Percentiles rank a stretch among this genome's conserved stretches.
These are phyloP conservation scores for Pseudolaguvia tuberculata DNA, from an alignment of 2,113 vertebrate species.

Conservation along the genomic window DNA sequence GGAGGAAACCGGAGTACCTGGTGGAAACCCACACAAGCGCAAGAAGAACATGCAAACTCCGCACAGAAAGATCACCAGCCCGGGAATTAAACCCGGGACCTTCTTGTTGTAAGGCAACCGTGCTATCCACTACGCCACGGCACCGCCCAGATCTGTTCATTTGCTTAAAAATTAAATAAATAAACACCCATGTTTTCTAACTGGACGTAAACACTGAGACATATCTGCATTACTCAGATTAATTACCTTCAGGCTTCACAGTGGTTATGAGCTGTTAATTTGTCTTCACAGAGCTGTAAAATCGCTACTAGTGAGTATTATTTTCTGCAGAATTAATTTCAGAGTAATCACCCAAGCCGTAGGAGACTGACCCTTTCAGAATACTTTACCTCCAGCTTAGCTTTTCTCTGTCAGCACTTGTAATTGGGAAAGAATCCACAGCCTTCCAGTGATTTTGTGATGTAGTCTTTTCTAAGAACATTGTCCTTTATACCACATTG, in stretches of 20 bases:
- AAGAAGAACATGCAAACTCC: too few relatives aligned
- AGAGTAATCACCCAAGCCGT: background rate
- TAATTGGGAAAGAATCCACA: background rate
- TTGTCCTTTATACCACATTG: background rate
- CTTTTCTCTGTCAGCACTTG: background rate
- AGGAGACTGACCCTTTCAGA: background rate
- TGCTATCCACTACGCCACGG: too few relatives aligned
- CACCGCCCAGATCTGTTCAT: too few relatives aligned
- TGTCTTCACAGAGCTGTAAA: slow-evolving; percentile 23
- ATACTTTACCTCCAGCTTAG: too few relatives aligned
- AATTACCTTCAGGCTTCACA: slow-evolving; percentile 29
- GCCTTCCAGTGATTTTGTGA: background rate
- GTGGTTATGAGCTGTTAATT: slow-evolving; percentile 24
- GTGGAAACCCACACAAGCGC: too few relatives aligned
- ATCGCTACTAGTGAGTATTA: slow-evolving; percentile 10
- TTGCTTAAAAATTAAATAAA: too few relatives aligned
- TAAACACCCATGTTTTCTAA: too few relatives aligned
- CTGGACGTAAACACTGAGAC: too few relatives aligned
- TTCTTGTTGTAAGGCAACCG: too few relatives aligned
- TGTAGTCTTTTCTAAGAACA: background rate
- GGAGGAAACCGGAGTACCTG: too few relatives aligned
- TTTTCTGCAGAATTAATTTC: slow-evolving; percentile 6
- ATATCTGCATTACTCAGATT: slow-evolving; percentile 7
- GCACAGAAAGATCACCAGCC: too few relatives aligned
- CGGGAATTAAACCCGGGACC: too few relatives aligned